Base-by-base conservation (phyloP, 2,888 invertebrate species). In the Lamproptera curius region DNA sequence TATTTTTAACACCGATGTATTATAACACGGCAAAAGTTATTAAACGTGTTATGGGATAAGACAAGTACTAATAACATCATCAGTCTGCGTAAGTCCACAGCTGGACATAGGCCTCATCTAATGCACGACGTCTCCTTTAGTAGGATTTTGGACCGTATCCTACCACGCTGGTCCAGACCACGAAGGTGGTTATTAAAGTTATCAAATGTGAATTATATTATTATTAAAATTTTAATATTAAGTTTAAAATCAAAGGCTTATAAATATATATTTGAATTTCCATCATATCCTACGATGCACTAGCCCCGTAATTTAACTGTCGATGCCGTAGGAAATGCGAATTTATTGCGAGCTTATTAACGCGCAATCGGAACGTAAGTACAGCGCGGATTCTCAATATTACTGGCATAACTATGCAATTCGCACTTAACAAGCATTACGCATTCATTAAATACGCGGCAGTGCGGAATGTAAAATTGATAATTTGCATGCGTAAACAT, bases 261-360 rank as follows among this genome's bases (percentile, higher is more conserved):
- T 23, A 23, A 6, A 23, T 6, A 4, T 23, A 8, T 23, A 23
- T 23, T 4, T 8, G 23, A 23, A 23, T 23, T 23, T 23, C 4
- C 8, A 6, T 23, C 4, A 23, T 23, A 23, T 6, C 8, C 4
- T 6, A 6, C 8, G 4, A 4, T 23, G 8, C 23, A 23, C 8
- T 8, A 23, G 8, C 8, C 4, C 8, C 23, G 23, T 23, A n/a
- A 6, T 8, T 23, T 23, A 23, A 8, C 23, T 23, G 5, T 23
- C 5, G 5, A 23, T 16, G 26, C 35, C 23, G 28, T 16, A 11
- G 17, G 15, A 16, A 36, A 41, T 40, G 26, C 16, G n/a, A 16
- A n/a, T 26, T 35, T 35, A 46, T 28, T 46, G 26, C 13, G 11
- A 46, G 10, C 13, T 16, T 28, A 46, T 40, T 46, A 44, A 14